Evolutionary conservation across 2,797 vertebrate species (phyloP).

Genomic region (Sarcophilus harrisii): DNA sequence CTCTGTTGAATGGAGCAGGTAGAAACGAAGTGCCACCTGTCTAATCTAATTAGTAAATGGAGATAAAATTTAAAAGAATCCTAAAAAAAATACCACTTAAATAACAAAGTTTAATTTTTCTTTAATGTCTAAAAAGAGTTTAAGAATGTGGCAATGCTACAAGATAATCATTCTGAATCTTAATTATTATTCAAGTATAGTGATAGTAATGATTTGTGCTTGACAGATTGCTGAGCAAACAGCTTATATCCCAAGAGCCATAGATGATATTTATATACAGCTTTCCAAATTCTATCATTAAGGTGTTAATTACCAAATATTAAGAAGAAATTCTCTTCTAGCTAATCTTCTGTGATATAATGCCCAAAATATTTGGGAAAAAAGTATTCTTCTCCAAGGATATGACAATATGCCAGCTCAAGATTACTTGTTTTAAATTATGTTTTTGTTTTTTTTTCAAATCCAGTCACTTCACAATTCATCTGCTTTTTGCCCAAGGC

Average conservation of each 20-base stretch:
- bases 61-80: background rate
- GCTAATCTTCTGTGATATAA: background rate
- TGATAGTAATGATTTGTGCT: constrained; percentile 23
- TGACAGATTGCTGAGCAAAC: background rate
- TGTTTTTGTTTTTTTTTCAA: constrained; percentile 43
- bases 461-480: background rate
- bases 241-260: background rate
- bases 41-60: background rate
- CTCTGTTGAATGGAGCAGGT: background rate
- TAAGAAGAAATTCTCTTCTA: background rate
- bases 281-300: background rate
- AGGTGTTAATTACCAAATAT: background rate
- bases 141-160: background rate
- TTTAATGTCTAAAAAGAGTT: constrained; percentile 5
- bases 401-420: background rate
- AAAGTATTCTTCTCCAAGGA: background rate
- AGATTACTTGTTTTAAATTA: background rate
- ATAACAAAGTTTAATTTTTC: constrained; percentile 20
- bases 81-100: constrained; percentile 16
- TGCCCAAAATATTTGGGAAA: background rate
- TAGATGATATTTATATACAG: background rate
- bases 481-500: constrained; percentile 44
- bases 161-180: background rate
- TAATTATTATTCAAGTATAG: background rate
- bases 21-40: background rate